phyloP scores from a whole-genome alignment of 2,797 vertebrate species.

The Huso huso region DNA sequence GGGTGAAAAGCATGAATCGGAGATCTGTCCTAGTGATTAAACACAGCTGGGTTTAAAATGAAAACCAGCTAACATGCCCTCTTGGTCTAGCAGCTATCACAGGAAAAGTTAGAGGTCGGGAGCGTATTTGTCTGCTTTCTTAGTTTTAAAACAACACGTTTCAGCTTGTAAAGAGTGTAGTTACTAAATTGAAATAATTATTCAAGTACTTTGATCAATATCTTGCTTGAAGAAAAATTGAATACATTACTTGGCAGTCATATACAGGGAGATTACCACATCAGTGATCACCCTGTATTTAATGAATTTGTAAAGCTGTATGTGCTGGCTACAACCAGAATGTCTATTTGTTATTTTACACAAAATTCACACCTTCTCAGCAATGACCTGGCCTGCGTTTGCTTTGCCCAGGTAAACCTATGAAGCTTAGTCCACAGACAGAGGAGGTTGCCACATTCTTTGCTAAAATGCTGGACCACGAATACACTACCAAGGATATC shows the following conservation, averaged over 20 bases:
- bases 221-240: too few species aligned
- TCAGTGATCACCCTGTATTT: too few species aligned
- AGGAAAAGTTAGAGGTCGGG: too few species aligned
- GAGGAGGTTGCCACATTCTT: constrained; percentile 98
- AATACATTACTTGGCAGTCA: too few species aligned
- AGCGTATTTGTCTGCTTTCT: neutral
- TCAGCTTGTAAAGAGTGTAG: too few species aligned
- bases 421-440: constrained; percentile 83
- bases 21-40: neutral
- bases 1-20: neutral
- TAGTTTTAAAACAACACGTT: neutral
- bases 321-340: neutral
- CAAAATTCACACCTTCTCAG: neutral
- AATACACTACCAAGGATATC: constrained; percentile 95
- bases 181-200: too few species aligned
- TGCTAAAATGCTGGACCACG: constrained; percentile 95
- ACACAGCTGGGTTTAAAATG: neutral
- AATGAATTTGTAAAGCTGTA: too few species aligned
- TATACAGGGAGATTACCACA: too few species aligned
- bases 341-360: neutral
- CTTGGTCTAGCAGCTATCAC: too few species aligned
- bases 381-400: neutral
- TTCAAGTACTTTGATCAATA: too few species aligned
- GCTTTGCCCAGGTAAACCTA: constrained; percentile 68
- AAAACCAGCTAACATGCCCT: neutral